Conservation (phyloP, 1,140 invertebrate species). For the Anastrepha ludens region DNA sequence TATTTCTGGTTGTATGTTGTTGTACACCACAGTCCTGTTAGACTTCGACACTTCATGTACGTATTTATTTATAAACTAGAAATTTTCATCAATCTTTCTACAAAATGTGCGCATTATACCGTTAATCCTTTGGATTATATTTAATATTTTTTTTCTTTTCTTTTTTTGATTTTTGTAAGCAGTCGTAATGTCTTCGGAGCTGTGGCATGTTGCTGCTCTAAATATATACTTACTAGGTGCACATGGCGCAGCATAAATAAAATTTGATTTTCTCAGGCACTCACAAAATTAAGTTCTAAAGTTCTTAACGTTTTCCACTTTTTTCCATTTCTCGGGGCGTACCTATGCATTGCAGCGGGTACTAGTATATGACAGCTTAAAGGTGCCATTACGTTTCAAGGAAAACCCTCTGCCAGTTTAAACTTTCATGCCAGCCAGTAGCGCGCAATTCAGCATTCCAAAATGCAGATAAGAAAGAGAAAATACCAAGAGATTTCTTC, state of each 20-base stretch:
- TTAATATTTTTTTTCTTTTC: too few relatives aligned
- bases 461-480: too few relatives aligned
- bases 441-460: too few relatives aligned
- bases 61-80: conserved; percentile 21
- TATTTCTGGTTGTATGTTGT: conserved; percentile 3
- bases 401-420: too few relatives aligned
- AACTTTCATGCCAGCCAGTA: too few relatives aligned
- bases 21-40: not conserved
- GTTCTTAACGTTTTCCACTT: too few relatives aligned
- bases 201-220: conserved; percentile 15
- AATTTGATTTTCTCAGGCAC: not conserved
- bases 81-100: not conserved
- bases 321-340: too few relatives aligned
- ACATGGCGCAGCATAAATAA: not conserved
- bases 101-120: not conserved
- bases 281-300: not conserved
- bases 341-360: too few relatives aligned
- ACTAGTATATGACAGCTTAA: too few relatives aligned
- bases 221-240: not conserved
- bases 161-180: not conserved
- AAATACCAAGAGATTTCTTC: too few relatives aligned
- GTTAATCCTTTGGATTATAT: conserved; percentile 26
- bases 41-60: not conserved
- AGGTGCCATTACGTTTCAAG: too few relatives aligned
- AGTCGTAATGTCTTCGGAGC: not conserved